A percentile compares a stretch with the other conserved stretches of the same genome.
These are phyloP conservation scores for Misgurnus anguillicaudatus DNA, from an alignment of 2,113 vertebrate species.

Conservation along the genomic window DNA sequence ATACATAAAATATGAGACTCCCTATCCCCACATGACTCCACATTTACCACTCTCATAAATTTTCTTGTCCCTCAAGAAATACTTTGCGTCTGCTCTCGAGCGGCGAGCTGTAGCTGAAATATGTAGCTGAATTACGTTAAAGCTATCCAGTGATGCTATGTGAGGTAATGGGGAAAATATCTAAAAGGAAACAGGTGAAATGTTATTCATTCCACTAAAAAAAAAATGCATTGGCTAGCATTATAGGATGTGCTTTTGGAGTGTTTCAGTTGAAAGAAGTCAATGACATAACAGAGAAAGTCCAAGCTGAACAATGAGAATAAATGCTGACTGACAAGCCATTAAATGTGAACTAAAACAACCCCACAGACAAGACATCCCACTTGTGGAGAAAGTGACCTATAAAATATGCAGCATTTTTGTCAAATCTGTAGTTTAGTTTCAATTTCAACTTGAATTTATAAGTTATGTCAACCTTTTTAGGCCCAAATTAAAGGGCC, in stretches of 20 bases:
- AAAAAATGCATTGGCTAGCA: background rate
- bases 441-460: too few relatives aligned
- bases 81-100: conserved; percentile 19
- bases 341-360: too few relatives aligned
- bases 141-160: background rate
- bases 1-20: conserved; percentile 30
- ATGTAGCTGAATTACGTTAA: background rate
- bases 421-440: too few relatives aligned
- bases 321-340: too few relatives aligned
- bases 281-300: background rate
- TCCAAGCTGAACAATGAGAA: too few relatives aligned
- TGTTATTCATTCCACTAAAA: background rate
- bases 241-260: background rate
- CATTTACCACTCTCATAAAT: conserved; percentile 27
- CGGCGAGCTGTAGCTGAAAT: conserved; percentile 7
- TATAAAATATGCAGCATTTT: too few relatives aligned
- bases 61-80: conserved; percentile 10
- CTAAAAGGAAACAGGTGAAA: conserved; percentile 3
- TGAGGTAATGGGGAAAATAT: background rate
- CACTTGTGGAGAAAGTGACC: too few relatives aligned
- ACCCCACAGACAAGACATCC: too few relatives aligned
- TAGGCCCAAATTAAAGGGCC: too few relatives aligned
- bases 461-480: too few relatives aligned
- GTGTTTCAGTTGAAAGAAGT: background rate
- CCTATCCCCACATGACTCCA: conserved; percentile 20